These are phyloP conservation scores for Oreortyx pictus DNA, from an alignment of 2,797 vertebrate genomes.

Conservation along the genomic window DNA sequence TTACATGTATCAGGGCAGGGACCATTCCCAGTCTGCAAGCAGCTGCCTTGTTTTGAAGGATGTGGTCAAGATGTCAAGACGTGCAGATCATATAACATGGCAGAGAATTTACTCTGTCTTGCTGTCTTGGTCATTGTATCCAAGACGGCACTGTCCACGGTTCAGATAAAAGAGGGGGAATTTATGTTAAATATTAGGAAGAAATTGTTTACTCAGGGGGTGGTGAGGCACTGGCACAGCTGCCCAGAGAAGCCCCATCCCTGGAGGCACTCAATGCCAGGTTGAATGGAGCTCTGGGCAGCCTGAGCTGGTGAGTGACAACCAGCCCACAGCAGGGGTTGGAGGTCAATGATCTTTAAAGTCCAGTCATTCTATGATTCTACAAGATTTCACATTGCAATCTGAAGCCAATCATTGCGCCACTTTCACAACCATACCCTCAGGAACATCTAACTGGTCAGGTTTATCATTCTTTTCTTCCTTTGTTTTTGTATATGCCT, in stretches of 20 bases:
- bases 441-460: background rate
- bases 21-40: background rate
- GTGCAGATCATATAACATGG: background rate
- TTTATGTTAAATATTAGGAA: too few species aligned
- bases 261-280: background rate
- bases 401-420: background rate
- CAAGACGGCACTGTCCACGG: background rate
- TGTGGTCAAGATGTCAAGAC: background rate
- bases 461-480: background rate
- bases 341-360: too few species aligned
- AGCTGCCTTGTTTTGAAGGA: background rate
- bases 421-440: background rate
- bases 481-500: background rate
- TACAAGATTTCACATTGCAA: background rate
- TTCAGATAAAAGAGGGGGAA: too few species aligned
- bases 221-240: too few species aligned
- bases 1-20: background rate
- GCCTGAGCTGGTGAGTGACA: too few species aligned
- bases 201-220: too few species aligned
- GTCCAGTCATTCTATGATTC: too few species aligned
- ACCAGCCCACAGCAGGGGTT: too few species aligned
- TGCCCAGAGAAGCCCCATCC: background rate
- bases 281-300: too few species aligned
- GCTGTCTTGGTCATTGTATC: background rate
- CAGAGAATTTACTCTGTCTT: fast-evolving